Evolutionary conservation across 2,113 vertebrate species (phyloP), one percentile per base, ranked within the genome.

Genomic region (Cathartes aura): DNA sequence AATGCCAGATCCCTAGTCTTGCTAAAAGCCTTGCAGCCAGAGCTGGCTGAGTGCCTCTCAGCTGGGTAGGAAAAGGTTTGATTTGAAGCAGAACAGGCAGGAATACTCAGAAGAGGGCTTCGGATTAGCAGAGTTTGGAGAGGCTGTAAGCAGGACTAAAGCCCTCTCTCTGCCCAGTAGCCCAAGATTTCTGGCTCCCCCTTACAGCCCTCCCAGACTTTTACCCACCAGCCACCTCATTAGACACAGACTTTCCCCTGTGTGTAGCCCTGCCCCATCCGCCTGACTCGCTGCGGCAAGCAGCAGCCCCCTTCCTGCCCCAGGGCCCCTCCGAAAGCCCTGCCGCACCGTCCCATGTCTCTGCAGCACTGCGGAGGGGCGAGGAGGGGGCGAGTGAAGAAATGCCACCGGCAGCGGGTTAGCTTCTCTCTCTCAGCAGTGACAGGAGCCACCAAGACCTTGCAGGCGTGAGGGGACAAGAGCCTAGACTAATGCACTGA

Each of bases 401-500:
- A 56, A 9, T 43, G 43, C 3, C 42, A 59, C 23, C 8, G 5
- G 11, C 27, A 67, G 40, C 63, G 73, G n/a, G n/a, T n/a, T n/a
- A n/a, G 3, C 20, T 38, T 56, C 36, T 40, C 32, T 50, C 13
- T 80, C n/a, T 27, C 29, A 47, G n/a, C 30, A 66, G 40, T 6
- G 4, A 15, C 14, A 76, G 40, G 32, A 64, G 22, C 22, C 55
- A 50, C 29, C 16, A 56, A 60, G 64, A 43, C 15, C 2, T 1
- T 10, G 16, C 18, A 70, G 43, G 9, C 3, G 10, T 13, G 8
- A 1, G 8, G n/a, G 11, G 34, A 32, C 1, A 2, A 89, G 15
- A 89, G 14, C 15, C 47, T 58, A 48, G 18, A 63, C 22, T 72
- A 58, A 29, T 5, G 13, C 38, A 13, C 16, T 20, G 26, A 48